Percentiles rank a stretch among this genome's conserved stretches.
Conservation (phyloP, 1,140 invertebrate genomes). For the Linepithema humile region DNA sequence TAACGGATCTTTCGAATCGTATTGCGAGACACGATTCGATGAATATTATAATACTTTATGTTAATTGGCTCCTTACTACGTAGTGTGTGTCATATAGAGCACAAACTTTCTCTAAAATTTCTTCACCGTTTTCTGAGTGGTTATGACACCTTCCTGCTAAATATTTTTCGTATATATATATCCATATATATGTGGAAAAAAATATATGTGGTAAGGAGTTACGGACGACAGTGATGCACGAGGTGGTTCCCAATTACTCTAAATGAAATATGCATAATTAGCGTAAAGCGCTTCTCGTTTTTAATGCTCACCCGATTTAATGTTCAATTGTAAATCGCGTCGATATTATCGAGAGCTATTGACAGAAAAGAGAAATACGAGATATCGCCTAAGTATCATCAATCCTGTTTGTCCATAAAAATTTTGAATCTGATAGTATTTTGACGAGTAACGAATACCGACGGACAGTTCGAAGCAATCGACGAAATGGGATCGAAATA, state of each 20-base stretch:
- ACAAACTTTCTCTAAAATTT: slow-evolving; percentile 40
- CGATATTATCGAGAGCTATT: not conserved
- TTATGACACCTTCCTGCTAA: slow-evolving; percentile 33
- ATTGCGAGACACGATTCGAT: slow-evolving; percentile 24
- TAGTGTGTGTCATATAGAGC: slow-evolving; percentile 26
- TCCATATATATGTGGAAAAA: not conserved
- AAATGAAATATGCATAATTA: not conserved
- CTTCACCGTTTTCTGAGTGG: not conserved
- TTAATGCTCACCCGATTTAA: slow-evolving; percentile 64
- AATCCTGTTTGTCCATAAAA: slow-evolving; percentile 44
- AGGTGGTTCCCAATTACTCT: slow-evolving; percentile 22
- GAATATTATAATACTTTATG: slow-evolving; percentile 44
- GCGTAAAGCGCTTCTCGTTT: not conserved
- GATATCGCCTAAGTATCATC: not conserved
- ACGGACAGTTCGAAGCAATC: slow-evolving; percentile 62
- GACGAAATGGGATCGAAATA: slow-evolving; percentile 60
- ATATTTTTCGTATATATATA: not conserved
- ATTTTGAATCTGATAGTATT: slow-evolving; percentile 55
- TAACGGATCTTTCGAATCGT: slow-evolving; percentile 6
- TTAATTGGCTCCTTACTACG: slow-evolving; percentile 32
- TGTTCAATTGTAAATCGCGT: slow-evolving; percentile 56
- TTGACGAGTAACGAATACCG: slow-evolving; percentile 38
- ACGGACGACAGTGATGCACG: slow-evolving; percentile 18
- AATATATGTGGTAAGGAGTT: slow-evolving; percentile 33
- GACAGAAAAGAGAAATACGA: not conserved